Evolutionary conservation across 1,140 invertebrate species (phyloP).

Genomic region (Andricus grossulariae): DNA sequence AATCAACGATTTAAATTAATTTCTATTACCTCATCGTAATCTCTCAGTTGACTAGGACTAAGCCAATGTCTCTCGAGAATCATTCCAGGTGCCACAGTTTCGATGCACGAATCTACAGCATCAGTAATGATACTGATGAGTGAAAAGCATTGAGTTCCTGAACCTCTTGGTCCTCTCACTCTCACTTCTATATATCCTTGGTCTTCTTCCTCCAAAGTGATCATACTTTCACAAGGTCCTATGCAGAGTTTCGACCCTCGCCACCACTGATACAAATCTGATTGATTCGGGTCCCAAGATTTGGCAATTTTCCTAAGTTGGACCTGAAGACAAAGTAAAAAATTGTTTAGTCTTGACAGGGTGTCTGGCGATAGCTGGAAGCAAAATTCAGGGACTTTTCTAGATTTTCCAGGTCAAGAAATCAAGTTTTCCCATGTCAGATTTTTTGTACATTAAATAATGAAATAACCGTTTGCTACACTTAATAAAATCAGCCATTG

Average conservation of each 20-base stretch:
- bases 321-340: constrained; percentile 54
- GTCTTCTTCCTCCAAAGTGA: constrained; percentile 82
- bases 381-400: too few species aligned
- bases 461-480: too few species aligned
- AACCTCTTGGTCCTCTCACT: constrained; percentile 82
- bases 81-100: constrained; percentile 82
- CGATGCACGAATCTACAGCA: constrained; percentile 81
- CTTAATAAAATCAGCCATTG: too few species aligned
- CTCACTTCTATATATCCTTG: constrained; percentile 83
- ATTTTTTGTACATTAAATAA: too few species aligned
- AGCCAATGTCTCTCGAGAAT: constrained; percentile 81
- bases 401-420: too few species aligned
- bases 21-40: constrained; percentile 67
- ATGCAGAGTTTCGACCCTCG: constrained; percentile 87
- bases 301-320: constrained; percentile 79
- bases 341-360: background rate
- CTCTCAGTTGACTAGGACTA: constrained; percentile 80
- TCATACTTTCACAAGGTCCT: constrained; percentile 83
- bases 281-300: constrained; percentile 79
- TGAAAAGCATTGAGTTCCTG: constrained; percentile 81
- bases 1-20: constrained; percentile 6
- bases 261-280: constrained; percentile 88
- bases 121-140: constrained; percentile 86
- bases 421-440: too few species aligned
- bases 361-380: too few species aligned